phyloP scores from a whole-genome alignment of 2,797 vertebrate species.

The Bradypodion ventrale region DNA sequence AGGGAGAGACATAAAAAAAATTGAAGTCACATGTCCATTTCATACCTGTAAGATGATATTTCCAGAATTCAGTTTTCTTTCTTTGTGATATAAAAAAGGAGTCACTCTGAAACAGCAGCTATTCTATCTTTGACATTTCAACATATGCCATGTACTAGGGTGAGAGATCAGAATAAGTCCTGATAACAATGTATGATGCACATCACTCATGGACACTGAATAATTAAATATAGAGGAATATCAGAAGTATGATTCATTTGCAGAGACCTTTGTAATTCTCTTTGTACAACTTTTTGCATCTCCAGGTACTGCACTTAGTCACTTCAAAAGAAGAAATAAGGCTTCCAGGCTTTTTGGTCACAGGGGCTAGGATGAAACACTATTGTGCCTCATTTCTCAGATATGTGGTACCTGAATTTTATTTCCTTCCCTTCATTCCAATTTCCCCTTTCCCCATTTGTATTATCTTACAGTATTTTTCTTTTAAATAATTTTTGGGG shows the following conservation, averaged over 20 bases:
- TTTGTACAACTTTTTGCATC: not conserved
- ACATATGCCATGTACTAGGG: not conserved
- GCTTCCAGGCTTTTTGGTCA: no score
- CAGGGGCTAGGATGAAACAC: not conserved
- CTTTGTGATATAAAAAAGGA: not conserved
- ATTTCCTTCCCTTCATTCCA: no score
- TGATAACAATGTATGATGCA: not conserved
- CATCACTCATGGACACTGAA: not conserved
- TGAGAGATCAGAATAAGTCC: not conserved
- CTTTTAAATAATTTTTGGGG: no score
- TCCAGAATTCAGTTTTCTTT: not conserved
- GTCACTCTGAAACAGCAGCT: no score
- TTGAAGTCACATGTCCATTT: no score
- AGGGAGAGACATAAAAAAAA: no score
- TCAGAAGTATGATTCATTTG: not conserved
- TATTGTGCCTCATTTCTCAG: no score
- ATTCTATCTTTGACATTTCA: no score
- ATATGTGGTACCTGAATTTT: no score
- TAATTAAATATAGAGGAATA: not conserved
- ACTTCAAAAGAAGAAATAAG: not conserved
- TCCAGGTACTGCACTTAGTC: no score
- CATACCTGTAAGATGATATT: not conserved
- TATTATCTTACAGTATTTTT: no score
- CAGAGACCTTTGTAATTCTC: not conserved
- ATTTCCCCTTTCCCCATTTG: no score